Conservation (phyloP, 2,888 invertebrate genomes). For the Zeuzera pyrina region DNA sequence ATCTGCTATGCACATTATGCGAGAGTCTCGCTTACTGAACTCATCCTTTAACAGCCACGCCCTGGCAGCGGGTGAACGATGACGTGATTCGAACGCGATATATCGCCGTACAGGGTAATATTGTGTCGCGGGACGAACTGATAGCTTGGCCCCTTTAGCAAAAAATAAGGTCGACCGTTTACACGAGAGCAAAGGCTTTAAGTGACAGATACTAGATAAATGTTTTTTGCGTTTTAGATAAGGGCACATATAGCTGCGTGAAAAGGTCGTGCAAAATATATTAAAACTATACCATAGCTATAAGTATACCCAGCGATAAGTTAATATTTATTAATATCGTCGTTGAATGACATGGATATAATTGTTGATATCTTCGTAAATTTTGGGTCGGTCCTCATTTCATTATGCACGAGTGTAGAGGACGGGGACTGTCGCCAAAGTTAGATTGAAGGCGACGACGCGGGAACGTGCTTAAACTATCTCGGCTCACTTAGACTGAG, state of each 20-base stretch:
- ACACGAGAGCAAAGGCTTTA: conserved; percentile 65
- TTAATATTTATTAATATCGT: conserved; percentile 22
- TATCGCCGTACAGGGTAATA: conserved; percentile 61
- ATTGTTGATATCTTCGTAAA: conserved; percentile 54
- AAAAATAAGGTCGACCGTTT: conserved; percentile 69
- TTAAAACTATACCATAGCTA: too few species aligned
- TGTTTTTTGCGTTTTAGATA: conserved; percentile 62
- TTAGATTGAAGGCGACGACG: conserved; percentile 68
- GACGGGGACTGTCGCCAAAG: conserved; percentile 46
- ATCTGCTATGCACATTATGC: conserved; percentile 35
- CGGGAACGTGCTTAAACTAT: conserved; percentile 63
- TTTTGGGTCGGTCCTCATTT: conserved; percentile 50
- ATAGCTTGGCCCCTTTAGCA: conserved; percentile 60
- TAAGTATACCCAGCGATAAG: conserved; percentile 15
- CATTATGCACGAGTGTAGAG: conserved; percentile 63
- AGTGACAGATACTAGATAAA: conserved; percentile 71
- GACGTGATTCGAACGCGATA: conserved; percentile 61
- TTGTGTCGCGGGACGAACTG: conserved; percentile 58
- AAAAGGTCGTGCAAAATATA: too few species aligned
- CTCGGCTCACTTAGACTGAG: conserved; percentile 50
- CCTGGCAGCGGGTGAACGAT: conserved; percentile 49
- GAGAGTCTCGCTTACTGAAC: conserved; percentile 36
- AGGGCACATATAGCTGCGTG: conserved; percentile 29
- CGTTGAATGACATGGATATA: conserved; percentile 35
- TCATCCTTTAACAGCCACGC: conserved; percentile 45